Percentiles rank a stretch among this genome's conserved stretches.
phyloP scores from a whole-genome alignment of 2,888 invertebrate genomes.

The Pterostichus madidus region DNA sequence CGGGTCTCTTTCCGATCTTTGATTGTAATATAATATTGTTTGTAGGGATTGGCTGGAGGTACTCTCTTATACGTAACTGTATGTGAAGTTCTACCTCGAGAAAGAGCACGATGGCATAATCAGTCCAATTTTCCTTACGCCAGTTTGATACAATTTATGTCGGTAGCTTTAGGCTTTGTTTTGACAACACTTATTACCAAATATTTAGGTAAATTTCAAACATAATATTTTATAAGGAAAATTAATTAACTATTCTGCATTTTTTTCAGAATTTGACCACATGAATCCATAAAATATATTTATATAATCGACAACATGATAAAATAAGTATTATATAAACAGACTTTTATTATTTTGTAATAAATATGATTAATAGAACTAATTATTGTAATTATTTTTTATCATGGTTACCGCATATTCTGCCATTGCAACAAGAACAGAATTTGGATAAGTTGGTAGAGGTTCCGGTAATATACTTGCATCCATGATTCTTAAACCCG shows the following conservation, averaged over 20 bases:
- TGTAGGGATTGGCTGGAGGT: slow-evolving; percentile 86
- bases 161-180: slow-evolving; percentile 82
- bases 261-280: slow-evolving; percentile 62
- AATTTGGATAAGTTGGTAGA: slow-evolving; percentile 87
- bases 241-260: slow-evolving; percentile 6
- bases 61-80: slow-evolving; percentile 88
- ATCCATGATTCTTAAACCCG: slow-evolving; percentile 86
- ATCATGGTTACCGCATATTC: slow-evolving; percentile 83
- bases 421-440: slow-evolving; percentile 83
- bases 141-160: slow-evolving; percentile 82
- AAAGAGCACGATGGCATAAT: slow-evolving; percentile 87
- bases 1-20: slow-evolving; percentile 18
- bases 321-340: slow-evolving; percentile 22
- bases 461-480: slow-evolving; percentile 90
- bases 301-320: slow-evolving; percentile 1
- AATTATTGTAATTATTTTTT: slow-evolving; percentile 66
- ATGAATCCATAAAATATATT: slow-evolving; percentile 45
- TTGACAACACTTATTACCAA: slow-evolving; percentile 83
- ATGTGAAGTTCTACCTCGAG: slow-evolving; percentile 87
- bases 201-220: slow-evolving; percentile 79
- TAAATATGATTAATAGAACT: slow-evolving; percentile 35
- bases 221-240: neutral
- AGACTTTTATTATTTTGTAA: slow-evolving; percentile 41
- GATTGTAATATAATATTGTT: slow-evolving; percentile 62
- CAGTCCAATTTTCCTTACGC: slow-evolving; percentile 78